Evolutionary conservation across 2,113 vertebrate species (phyloP), one percentile per base, ranked within the genome.

Genomic region (Oryzias melastigma): DNA sequence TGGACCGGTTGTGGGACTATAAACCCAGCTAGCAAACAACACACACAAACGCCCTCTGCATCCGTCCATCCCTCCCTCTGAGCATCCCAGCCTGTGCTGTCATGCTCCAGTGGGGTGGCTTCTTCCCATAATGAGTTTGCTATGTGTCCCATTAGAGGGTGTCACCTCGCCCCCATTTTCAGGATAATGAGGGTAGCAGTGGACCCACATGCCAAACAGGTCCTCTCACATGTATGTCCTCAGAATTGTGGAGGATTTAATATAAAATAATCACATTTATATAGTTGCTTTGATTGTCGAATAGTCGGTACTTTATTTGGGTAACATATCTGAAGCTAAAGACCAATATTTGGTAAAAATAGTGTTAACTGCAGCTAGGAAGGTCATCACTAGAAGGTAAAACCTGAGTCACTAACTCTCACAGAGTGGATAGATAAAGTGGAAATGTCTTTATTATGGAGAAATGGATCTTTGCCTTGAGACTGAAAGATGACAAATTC

Each of bases 91-190:
- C 20, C 66, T 65, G 78, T 71, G 58, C 76, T 42, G 58, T 83
- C 73, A 61, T 52, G 70, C 83, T 85, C 73, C 68, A 79, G 41
- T 60, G 24, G 58, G 75, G 65, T 52, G 43, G 41, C 65, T 74
- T 73, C 56, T 24, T 65, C 25, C n/a, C 52, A 56, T 85, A 86
- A 90, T 83, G 81, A 83, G 74, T 49, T 56, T 10, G 7, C 55
- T 18, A 15, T 46, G 56, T n/a, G 5, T 63, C 75, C 66, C 63
- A 65, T 71, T 65, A 58, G 43, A 15, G 18, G 58, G 47, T 12
- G 22, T 46, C 45, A 5, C 19, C 52, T 43, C 18, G 42, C 57
- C 85, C 83, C 68, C 78, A 54, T 81, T 85, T 79, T 70, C 41
- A 67, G 58, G 52, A 53, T 65, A 81, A 85, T 56, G n/a, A 80